Conservation (phyloP, 2,888 invertebrate genomes). For the Onthophagus sagittarius region DNA sequence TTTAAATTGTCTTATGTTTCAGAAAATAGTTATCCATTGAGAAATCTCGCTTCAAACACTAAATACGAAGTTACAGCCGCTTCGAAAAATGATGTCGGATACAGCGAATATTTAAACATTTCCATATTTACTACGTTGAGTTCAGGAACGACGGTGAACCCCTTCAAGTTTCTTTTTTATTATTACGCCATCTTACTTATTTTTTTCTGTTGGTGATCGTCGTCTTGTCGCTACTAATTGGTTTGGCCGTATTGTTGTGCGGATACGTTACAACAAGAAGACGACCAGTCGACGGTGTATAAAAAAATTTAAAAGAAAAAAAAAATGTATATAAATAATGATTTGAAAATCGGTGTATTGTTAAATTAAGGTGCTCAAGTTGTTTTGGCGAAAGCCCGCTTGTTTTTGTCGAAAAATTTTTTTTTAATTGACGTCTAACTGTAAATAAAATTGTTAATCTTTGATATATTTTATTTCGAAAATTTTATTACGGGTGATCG, state of each 20-base stretch:
- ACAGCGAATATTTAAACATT: conserved; percentile 43
- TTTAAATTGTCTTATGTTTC: conserved; percentile 19
- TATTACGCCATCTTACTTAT: background rate
- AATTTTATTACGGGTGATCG: background rate
- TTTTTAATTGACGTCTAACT: background rate
- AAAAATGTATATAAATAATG: background rate
- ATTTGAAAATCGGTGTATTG: background rate
- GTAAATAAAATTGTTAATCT: background rate
- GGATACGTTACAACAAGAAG: background rate
- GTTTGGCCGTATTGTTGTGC: background rate
- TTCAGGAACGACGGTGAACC: background rate
- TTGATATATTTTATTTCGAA: background rate
- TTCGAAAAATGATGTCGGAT: conserved; percentile 55
- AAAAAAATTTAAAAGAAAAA: background rate
- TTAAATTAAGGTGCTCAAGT: background rate
- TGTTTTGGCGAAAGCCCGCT: background rate
- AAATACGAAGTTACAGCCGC: conserved; percentile 55
- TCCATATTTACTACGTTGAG: conserved; percentile 36
- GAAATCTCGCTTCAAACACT: conserved; percentile 50
- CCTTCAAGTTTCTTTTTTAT: background rate
- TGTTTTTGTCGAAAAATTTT: background rate
- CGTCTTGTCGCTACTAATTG: background rate
- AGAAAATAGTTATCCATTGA: conserved; percentile 53
- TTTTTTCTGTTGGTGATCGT: background rate
- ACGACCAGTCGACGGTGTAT: background rate